Conservation (phyloP, 2,888 invertebrate genomes). For the Hylaea fasciaria region DNA sequence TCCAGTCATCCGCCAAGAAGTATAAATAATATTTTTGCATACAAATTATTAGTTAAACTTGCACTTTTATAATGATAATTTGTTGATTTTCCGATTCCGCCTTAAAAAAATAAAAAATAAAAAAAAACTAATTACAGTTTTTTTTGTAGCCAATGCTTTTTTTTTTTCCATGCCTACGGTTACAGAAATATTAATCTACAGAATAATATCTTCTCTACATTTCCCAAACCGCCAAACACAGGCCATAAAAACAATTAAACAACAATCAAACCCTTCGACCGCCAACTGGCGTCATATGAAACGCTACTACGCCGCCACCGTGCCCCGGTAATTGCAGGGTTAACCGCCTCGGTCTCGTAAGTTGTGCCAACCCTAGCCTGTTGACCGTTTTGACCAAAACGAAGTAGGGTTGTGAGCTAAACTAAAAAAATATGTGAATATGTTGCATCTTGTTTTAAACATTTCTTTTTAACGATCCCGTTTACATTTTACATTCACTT, state of each 20-base stretch:
- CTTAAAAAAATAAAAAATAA: no score
- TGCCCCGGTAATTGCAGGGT: conserved; percentile 65
- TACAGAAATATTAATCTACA: no score
- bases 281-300: conserved; percentile 4
- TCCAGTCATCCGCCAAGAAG: no score
- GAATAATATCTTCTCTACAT: not conserved
- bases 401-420: conserved; percentile 56
- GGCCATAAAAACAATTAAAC: conserved; percentile 69
- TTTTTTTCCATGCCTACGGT: no score
- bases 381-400: conserved; percentile 63
- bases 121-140: no score
- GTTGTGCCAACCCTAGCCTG: conserved; percentile 60
- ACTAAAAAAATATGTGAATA: not conserved
- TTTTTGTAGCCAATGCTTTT: no score
- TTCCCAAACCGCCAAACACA: conserved; percentile 20
- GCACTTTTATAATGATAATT: no score
- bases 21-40: no score
- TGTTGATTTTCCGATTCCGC: no score
- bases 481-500: no score
- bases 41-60: no score
- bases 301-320: conserved; percentile 4
- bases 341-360: conserved; percentile 62
- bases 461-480: no score
- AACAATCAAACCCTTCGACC: conserved; percentile 49
- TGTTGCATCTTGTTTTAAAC: not conserved